Percentiles rank a stretch among this genome's conserved stretches.
phyloP scores from a whole-genome alignment of 1,140 invertebrate genomes.

The Dinothrombium tinctorium region DNA sequence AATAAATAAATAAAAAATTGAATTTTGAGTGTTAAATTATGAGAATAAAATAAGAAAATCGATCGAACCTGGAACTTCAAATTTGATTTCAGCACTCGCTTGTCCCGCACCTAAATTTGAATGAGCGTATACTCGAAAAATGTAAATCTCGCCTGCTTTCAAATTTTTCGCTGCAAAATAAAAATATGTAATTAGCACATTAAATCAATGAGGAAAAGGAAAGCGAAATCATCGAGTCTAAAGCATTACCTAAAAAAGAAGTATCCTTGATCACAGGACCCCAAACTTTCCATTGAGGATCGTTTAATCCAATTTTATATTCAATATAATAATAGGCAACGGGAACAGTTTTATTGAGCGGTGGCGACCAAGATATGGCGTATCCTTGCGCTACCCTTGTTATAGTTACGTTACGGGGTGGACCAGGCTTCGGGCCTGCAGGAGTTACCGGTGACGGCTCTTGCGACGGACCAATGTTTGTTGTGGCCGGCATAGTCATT shows the following conservation, averaged over 20 bases:
- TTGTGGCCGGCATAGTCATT: too few relatives aligned
- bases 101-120: slow-evolving; percentile 38
- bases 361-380: slow-evolving; percentile 62
- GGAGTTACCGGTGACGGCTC: background rate
- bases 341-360: slow-evolving; percentile 38
- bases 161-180: slow-evolving; percentile 54
- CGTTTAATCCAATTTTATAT: slow-evolving; percentile 50
- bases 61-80: slow-evolving; percentile 37
- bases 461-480: too few relatives aligned
- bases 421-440: slow-evolving; percentile 39
- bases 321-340: slow-evolving; percentile 77
- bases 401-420: slow-evolving; percentile 62
- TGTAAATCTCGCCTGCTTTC: slow-evolving; percentile 62
- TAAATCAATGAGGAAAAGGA: background rate
- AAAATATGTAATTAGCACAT: background rate
- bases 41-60: background rate
- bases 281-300: slow-evolving; percentile 45
- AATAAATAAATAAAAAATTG: background rate
- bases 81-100: slow-evolving; percentile 57
- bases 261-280: slow-evolving; percentile 66
- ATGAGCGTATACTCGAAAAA: slow-evolving; percentile 65
- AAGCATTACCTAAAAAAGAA: slow-evolving; percentile 46
- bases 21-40: background rate
- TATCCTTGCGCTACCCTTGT: slow-evolving; percentile 53
- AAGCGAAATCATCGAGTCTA: too few relatives aligned